phyloP scores from a whole-genome alignment of 2,113 vertebrate genomes.

The Forbesichthys agassizii region DNA sequence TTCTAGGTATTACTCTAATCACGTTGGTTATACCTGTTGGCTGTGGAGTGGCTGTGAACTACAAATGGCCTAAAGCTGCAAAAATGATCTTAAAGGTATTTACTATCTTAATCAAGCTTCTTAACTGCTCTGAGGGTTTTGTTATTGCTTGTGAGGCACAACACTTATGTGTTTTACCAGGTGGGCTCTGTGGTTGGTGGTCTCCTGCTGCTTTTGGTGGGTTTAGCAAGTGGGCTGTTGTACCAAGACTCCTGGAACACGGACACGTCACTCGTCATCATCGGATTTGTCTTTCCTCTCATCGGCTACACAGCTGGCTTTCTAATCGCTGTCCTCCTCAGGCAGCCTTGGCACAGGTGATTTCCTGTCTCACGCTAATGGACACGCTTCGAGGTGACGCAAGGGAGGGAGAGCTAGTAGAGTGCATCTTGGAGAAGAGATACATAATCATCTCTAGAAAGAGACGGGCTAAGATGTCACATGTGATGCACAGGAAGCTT shows the following conservation, averaged over 20 bases:
- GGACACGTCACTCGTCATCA: slow-evolving; percentile 52
- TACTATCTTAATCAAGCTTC: no score
- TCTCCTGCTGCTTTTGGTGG: slow-evolving; percentile 53
- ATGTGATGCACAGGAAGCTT: no score
- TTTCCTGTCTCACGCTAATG: neutral
- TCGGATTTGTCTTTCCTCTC: slow-evolving; percentile 66
- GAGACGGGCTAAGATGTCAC: no score
- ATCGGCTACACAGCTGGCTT: slow-evolving; percentile 64
- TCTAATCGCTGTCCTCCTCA: slow-evolving; percentile 57
- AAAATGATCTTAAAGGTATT: slow-evolving; percentile 68
- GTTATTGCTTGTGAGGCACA: neutral
- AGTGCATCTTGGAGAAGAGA: no score
- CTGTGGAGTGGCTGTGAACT: slow-evolving; percentile 63
- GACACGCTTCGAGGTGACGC: no score
- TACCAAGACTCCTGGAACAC: slow-evolving; percentile 59
- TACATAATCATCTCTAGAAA: no score
- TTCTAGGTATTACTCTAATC: slow-evolving; percentile 63
- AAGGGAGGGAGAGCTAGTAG: no score
- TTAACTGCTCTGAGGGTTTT: neutral
- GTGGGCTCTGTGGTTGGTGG: slow-evolving; percentile 54
- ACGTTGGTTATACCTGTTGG: slow-evolving; percentile 63
- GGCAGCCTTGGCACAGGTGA: slow-evolving; percentile 72
- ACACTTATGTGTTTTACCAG: slow-evolving; percentile 36
- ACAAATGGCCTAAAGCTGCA: slow-evolving; percentile 69
- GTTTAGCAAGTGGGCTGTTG: slow-evolving; percentile 50